phyloP scores from a whole-genome alignment of 2,888 invertebrate species.

The Mimas tiliae region DNA sequence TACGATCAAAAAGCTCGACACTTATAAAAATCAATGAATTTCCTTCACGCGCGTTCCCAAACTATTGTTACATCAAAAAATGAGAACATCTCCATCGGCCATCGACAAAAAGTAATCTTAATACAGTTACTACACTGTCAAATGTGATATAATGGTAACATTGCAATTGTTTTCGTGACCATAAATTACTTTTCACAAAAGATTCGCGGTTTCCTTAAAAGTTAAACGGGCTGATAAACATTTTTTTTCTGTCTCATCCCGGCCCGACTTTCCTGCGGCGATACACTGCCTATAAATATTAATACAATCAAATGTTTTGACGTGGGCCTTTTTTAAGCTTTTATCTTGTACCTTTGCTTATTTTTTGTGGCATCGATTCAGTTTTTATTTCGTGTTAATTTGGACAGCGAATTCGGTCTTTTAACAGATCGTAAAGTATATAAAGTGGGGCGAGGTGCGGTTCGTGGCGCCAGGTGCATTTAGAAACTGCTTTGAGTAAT shows the following conservation, averaged over 20 bases:
- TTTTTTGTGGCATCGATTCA: conserved; percentile 79
- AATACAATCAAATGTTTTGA: conserved; percentile 86
- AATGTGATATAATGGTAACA: conserved; percentile 82
- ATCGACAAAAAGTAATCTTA: conserved; percentile 67
- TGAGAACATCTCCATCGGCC: conserved; percentile 71
- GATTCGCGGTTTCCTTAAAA: conserved; percentile 84
- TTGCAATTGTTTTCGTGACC: conserved; percentile 81
- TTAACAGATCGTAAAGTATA: conserved; percentile 85
- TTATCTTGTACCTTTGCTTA: conserved; percentile 81
- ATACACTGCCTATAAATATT: conserved; percentile 81
- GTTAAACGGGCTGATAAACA: conserved; percentile 83
- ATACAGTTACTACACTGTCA: conserved; percentile 81
- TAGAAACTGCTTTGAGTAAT: conserved; percentile 43
- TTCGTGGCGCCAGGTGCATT: conserved; percentile 47
- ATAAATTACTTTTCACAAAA: conserved; percentile 83
- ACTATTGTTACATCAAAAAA: conserved; percentile 63
- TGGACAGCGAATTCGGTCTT: conserved; percentile 83
- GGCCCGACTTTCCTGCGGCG: conserved; percentile 79
- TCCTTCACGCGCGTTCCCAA: conserved; percentile 55
- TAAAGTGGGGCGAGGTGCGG: conserved; percentile 45
- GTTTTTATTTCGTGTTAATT: conserved; percentile 85
- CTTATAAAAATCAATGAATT: conserved; percentile 28
- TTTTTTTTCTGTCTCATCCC: conserved; percentile 65
- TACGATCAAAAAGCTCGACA: conserved; percentile 15
- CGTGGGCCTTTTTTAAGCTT: conserved; percentile 83